Conservation (phyloP, 2,113 vertebrate genomes). For the Talpa occidentalis region DNA sequence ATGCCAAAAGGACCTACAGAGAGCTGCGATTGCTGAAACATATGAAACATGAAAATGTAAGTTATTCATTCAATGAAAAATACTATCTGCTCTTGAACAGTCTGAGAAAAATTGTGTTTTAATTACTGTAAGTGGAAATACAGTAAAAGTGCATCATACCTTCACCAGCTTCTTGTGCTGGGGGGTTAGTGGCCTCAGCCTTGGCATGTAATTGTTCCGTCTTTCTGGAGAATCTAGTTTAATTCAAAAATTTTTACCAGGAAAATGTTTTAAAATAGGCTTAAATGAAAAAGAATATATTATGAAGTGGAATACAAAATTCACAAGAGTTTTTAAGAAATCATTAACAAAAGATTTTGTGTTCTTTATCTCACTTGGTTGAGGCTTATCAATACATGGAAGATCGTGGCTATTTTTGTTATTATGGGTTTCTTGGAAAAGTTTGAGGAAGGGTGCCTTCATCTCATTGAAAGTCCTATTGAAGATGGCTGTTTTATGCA, state of each 20-base stretch:
- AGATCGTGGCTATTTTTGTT: not conserved
- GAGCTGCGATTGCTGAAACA: constrained; percentile 97
- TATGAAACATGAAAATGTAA: constrained; percentile 99
- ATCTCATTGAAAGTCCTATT: not conserved
- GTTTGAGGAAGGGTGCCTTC: not conserved
- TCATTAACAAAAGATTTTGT: not conserved
- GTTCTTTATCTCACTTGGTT: not conserved
- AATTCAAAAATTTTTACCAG: not conserved
- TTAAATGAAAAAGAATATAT: not conserved
- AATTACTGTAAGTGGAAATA: not conserved
- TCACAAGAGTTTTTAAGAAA: constrained; percentile 20
- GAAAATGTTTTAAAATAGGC: not conserved
- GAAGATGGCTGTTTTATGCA: not conserved
- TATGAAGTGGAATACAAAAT: not conserved
- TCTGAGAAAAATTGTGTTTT: not conserved
- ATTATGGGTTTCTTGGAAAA: not conserved
- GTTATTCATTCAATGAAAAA: constrained; percentile 70
- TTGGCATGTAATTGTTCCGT: not conserved
- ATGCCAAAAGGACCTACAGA: constrained; percentile 97
- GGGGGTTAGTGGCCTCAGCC: not conserved
- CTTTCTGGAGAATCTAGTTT: not conserved
- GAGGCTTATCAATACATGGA: not conserved
- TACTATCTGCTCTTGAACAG: not conserved
- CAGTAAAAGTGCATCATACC: not conserved
- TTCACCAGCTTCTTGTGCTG: not conserved